phyloP scores from a whole-genome alignment of 2,113 vertebrate genomes.

The Anser brachyrhynchus region DNA sequence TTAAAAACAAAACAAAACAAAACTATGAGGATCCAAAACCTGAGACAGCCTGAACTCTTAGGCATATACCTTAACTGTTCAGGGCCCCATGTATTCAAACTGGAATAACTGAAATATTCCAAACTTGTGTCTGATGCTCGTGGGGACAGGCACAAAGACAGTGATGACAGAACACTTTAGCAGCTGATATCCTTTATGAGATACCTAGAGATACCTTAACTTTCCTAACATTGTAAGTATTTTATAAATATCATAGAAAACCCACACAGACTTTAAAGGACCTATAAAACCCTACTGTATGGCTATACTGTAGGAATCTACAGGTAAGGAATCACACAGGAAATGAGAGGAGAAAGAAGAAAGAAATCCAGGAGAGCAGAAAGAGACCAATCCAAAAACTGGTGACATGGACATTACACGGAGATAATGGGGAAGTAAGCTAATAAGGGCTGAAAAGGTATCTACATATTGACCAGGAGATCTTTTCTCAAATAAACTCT shows the following conservation, averaged over 20 bases:
- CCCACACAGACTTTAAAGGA: not conserved
- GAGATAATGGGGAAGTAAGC: not conserved
- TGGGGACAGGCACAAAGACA: not conserved
- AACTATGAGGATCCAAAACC: not conserved
- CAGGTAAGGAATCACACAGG: not conserved
- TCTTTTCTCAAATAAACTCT: not conserved
- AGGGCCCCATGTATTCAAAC: accelerated
- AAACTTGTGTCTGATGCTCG: not conserved
- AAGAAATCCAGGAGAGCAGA: not conserved
- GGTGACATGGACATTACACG: not conserved
- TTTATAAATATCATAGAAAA: not conserved
- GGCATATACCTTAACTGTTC: not conserved
- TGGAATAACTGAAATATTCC: not conserved
- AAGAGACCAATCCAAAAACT: not conserved
- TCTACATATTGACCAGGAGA: not conserved
- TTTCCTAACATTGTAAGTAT: not conserved
- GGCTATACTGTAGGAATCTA: not conserved
- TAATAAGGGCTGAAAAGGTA: not conserved
- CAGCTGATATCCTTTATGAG: not conserved
- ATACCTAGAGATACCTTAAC: not conserved
- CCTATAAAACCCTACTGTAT: not conserved
- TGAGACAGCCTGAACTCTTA: not conserved
- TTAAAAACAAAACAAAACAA: not conserved
- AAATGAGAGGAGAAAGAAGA: not conserved
- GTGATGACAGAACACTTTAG: not conserved